Percentiles rank a stretch among this genome's conserved stretches.
phyloP scores from a whole-genome alignment of 2,113 vertebrate genomes.

The Eulemur macaco region DNA sequence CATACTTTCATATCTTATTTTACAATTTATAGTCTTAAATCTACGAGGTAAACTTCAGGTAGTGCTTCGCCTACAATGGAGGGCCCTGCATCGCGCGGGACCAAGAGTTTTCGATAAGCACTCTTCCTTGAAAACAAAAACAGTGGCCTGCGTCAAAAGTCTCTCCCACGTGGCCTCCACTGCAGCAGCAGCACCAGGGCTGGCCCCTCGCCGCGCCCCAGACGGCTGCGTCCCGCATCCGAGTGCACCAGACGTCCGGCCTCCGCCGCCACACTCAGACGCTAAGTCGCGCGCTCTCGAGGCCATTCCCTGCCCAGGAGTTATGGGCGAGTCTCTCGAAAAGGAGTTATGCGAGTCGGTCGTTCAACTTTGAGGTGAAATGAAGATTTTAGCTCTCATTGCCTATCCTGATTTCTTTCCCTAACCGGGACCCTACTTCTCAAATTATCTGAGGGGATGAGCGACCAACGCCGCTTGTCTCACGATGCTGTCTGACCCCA shows the following conservation, averaged over 20 bases:
- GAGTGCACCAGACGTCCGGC: not conserved
- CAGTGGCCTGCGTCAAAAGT: not conserved
- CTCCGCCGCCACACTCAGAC: not conserved
- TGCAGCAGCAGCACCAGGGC: not conserved
- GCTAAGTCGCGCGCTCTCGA: not conserved
- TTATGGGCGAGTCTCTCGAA: not conserved
- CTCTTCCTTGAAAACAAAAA: not conserved
- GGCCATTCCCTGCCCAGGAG: not conserved
- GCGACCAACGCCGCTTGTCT: not conserved
- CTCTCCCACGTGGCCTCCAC: not conserved
- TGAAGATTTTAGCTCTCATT: not conserved
- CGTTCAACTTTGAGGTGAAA: not conserved
- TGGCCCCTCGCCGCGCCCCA: not conserved
- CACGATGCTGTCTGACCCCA: not conserved
- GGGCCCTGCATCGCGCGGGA: not conserved
- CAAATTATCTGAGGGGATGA: accelerated
- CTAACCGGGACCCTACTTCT: not conserved
- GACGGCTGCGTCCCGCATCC: not conserved
- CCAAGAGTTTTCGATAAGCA: not conserved
- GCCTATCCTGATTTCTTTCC: not conserved
- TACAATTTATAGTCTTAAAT: not conserved
- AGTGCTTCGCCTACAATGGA: not conserved
- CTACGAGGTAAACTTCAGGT: not conserved
- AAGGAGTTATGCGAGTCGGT: not conserved
- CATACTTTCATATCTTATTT: not conserved